Conservation (phyloP, 2,113 vertebrate genomes). For the Takifugu bimaculatus region DNA sequence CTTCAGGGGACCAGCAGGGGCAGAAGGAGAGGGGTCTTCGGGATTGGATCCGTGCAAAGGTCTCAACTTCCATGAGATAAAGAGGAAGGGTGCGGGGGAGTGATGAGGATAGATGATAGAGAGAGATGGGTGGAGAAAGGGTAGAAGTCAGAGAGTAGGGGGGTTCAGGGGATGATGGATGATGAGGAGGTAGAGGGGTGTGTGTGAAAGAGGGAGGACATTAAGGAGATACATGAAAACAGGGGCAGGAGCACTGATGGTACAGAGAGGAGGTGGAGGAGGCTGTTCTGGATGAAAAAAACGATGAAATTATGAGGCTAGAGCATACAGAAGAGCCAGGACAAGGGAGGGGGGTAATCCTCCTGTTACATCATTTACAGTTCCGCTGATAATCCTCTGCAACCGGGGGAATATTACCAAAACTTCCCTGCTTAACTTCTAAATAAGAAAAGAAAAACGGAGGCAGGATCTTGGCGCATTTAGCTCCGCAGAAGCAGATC, state of each 20-base stretch:
- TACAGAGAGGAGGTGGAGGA: constrained; percentile 52
- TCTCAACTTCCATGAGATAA: constrained; percentile 88
- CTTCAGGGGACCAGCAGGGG: constrained; percentile 98
- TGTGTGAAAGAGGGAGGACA: constrained; percentile 46
- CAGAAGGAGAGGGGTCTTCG: constrained; percentile 99
- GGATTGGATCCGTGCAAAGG: constrained; percentile 93
- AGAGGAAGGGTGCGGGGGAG: constrained; percentile 54
- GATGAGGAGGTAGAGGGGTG: constrained; percentile 53
- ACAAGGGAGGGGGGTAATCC: constrained; percentile 17
- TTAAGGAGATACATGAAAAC: constrained; percentile 60
- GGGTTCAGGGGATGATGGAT: constrained; percentile 66
- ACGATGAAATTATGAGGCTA: constrained; percentile 23
- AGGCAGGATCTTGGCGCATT: no score
- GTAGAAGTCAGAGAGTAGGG: constrained; percentile 6
- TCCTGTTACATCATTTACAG: constrained; percentile 34
- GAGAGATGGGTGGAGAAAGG: constrained; percentile 66
- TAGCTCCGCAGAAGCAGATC: no score
- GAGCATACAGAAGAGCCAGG: constrained; percentile 9
- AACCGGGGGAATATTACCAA: not conserved
- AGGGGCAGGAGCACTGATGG: constrained; percentile 39
- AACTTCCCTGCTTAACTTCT: no score
- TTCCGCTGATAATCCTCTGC: constrained; percentile 12
- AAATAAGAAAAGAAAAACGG: no score
- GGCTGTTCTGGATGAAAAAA: constrained; percentile 18
- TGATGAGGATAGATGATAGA: constrained; percentile 66